Conservation (phyloP, 2,888 invertebrate species). For the Dinocampus coccinellae region DNA sequence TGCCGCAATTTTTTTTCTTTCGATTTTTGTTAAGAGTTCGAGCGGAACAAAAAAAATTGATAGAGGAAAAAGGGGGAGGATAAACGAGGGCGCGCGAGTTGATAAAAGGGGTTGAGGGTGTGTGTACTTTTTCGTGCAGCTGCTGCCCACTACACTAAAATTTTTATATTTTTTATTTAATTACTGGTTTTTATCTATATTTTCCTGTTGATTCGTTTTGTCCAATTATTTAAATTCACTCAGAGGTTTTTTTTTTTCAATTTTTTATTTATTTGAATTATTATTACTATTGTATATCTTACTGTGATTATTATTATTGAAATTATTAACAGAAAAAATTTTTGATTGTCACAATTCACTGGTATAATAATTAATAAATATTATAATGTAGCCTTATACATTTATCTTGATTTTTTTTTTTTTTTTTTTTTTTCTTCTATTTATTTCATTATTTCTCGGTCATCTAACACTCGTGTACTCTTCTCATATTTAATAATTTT, state of each 20-base stretch:
- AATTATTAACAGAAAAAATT: too few relatives aligned
- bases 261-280: too few relatives aligned
- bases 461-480: neutral
- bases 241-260: neutral
- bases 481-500: constrained; percentile 39
- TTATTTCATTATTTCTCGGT: too few relatives aligned
- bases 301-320: neutral
- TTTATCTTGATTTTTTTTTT: too few relatives aligned
- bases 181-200: neutral
- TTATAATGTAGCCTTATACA: too few relatives aligned
- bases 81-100: neutral
- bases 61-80: too few relatives aligned
- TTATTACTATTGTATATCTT: too few relatives aligned
- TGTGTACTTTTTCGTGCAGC: neutral
- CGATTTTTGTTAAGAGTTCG: neutral
- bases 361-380: neutral
- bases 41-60: neutral
- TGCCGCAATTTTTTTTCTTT: neutral
- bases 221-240: neutral
- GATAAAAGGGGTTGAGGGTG: neutral
- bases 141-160: neutral
- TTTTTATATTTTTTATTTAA: neutral
- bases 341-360: too few relatives aligned
- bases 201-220: neutral
- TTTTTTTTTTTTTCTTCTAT: constrained; percentile 8